Conservation (phyloP, 1,140 invertebrate species). For the Aphidius gifuensis region DNA sequence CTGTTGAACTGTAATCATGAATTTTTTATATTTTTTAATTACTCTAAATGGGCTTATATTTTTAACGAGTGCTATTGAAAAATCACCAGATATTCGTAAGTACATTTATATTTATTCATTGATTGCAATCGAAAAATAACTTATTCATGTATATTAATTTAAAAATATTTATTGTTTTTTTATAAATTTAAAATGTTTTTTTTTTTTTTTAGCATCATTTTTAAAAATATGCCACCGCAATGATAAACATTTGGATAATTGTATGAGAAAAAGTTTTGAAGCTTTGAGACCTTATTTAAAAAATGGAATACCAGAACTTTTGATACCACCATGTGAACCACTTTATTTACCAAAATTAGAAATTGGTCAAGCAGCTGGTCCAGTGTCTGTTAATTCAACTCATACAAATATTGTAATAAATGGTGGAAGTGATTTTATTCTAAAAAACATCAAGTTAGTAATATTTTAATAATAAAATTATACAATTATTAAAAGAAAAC, state of each 20-base stretch:
- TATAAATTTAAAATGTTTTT: slow-evolving; percentile 4
- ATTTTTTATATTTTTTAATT: no score
- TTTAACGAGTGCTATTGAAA: no score
- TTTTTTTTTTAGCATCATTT: slow-evolving; percentile 14
- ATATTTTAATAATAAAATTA: not conserved
- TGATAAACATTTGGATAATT: slow-evolving; percentile 54
- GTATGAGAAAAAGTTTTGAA: slow-evolving; percentile 49
- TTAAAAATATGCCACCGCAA: slow-evolving; percentile 60
- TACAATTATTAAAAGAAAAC: slow-evolving; percentile 5
- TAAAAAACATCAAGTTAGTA: slow-evolving; percentile 61
- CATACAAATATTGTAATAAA: slow-evolving; percentile 61
- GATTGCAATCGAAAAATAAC: no score
- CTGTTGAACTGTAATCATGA: no score
- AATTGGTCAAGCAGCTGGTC: slow-evolving; percentile 60
- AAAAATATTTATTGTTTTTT: not conserved
- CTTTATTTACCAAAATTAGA: slow-evolving; percentile 59
- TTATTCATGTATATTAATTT: no score
- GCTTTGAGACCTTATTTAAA: slow-evolving; percentile 53
- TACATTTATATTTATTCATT: no score
- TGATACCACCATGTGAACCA: slow-evolving; percentile 64
- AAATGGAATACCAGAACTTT: slow-evolving; percentile 59
- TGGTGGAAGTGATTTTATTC: slow-evolving; percentile 58
- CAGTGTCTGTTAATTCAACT: slow-evolving; percentile 60
- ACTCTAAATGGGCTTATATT: no score
- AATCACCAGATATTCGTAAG: no score